These are phyloP conservation scores for Yponomeuta sedellus DNA, from an alignment of 2,888 invertebrate genomes.

Conservation along the genomic window DNA sequence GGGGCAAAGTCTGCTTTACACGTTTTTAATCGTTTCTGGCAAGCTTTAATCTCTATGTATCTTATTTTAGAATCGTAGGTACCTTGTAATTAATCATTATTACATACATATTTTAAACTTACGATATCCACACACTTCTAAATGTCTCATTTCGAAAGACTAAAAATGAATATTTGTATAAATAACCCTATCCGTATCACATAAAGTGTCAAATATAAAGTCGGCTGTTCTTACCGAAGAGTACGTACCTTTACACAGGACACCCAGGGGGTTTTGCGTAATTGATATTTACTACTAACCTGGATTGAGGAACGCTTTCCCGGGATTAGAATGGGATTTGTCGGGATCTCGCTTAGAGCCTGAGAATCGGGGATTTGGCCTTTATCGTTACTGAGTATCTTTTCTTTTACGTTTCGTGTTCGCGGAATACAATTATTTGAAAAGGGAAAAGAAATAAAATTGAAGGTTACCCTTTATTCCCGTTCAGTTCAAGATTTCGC, in stretches of 20 bases:
- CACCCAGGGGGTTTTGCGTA: slow-evolving; percentile 58
- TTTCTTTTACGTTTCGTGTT: background rate
- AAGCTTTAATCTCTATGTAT: no score
- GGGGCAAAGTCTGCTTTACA: no score
- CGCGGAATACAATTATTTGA: background rate
- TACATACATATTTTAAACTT: no score
- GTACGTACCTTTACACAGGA: background rate
- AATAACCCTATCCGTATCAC: no score
- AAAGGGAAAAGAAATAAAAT: background rate
- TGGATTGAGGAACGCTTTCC: slow-evolving; percentile 62
- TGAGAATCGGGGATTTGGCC: slow-evolving; percentile 38
- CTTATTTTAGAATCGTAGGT: no score
- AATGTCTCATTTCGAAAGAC: no score
- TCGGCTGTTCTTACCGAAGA: background rate
- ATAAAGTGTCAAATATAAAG: background rate
- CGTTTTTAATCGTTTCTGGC: no score
- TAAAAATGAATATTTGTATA: no score
- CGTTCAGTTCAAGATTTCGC: no score
- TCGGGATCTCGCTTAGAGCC: slow-evolving; percentile 48
- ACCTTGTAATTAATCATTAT: no score
- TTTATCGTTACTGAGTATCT: slow-evolving; percentile 8
- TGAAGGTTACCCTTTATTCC: background rate
- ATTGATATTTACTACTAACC: slow-evolving; percentile 76
- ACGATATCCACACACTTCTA: no score
- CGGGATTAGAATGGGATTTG: slow-evolving; percentile 67